Evolutionary conservation across 2,113 vertebrate species (phyloP).

Genomic region (Heliornis fulica): DNA sequence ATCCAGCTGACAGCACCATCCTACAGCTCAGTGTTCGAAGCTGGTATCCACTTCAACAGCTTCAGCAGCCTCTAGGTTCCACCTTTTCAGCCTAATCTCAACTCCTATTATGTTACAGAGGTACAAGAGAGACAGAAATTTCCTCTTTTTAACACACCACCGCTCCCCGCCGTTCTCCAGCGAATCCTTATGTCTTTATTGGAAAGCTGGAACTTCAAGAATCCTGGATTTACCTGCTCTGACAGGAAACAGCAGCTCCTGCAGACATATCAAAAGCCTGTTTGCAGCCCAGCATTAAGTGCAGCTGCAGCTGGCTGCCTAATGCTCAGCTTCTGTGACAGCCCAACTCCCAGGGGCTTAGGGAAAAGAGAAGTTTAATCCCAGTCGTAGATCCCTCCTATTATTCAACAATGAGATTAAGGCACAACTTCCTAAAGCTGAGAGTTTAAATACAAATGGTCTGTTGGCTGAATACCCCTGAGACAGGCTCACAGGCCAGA

Average conservation of each 20-base stretch:
- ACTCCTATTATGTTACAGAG: neutral
- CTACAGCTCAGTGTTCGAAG: neutral
- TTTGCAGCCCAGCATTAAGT: neutral
- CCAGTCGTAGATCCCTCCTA: neutral
- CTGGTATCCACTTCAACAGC: neutral
- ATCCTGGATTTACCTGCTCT: neutral
- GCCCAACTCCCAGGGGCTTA: neutral
- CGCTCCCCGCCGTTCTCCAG: neutral
- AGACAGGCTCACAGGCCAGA: neutral
- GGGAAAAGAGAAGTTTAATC: neutral
- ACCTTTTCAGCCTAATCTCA: neutral
- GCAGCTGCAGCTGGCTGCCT: neutral
- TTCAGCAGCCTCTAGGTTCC: neutral
- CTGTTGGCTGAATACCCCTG: neutral
- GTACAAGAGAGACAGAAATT: neutral
- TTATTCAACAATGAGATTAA: neutral
- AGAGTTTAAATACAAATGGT: neutral
- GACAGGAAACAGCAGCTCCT: neutral
- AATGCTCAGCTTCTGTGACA: neutral
- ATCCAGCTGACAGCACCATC: neutral
- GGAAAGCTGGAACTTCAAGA: neutral
- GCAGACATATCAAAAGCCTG: rapidly evolving
- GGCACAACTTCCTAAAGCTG: neutral
- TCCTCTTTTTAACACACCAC: neutral
- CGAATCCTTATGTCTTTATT: neutral